These are phyloP conservation scores for Recurvirostra avosetta DNA, from an alignment of 2,113 vertebrate species.

Conservation along the genomic window DNA sequence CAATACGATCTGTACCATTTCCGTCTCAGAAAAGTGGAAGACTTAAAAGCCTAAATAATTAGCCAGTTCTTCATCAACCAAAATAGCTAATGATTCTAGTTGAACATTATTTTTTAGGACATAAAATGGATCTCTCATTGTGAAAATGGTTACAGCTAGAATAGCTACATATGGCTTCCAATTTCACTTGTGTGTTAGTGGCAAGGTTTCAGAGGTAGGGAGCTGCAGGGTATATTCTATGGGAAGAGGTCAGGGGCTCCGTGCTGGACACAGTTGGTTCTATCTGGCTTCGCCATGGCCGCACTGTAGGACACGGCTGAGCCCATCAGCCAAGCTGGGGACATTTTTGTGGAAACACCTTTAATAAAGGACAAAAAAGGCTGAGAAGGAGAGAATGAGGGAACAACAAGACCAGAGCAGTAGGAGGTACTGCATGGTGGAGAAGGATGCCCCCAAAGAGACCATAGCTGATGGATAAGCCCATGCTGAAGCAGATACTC, in stretches of 20 bases:
- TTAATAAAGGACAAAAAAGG: neutral
- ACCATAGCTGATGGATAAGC: accelerated
- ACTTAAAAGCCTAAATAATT: neutral
- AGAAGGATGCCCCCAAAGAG: no score
- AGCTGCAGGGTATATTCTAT: neutral
- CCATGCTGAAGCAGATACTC: neutral
- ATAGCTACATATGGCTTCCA: neutral
- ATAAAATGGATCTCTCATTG: neutral
- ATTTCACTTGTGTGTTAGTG: neutral
- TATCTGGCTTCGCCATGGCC: neutral
- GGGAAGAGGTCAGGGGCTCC: neutral
- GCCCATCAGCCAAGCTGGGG: neutral
- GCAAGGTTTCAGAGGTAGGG: neutral
- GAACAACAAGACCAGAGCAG: accelerated
- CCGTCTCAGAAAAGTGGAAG: neutral
- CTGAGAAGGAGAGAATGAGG: neutral
- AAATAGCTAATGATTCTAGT: neutral
- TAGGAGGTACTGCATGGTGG: neutral
- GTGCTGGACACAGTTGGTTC: neutral
- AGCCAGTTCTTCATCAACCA: neutral
- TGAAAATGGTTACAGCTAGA: neutral
- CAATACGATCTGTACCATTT: neutral
- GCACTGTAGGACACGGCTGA: neutral
- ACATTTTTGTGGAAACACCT: neutral
- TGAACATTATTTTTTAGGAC: neutral